Evolutionary conservation across 2,113 vertebrate species (phyloP).

Genomic region (Varanus komodoensis): DNA sequence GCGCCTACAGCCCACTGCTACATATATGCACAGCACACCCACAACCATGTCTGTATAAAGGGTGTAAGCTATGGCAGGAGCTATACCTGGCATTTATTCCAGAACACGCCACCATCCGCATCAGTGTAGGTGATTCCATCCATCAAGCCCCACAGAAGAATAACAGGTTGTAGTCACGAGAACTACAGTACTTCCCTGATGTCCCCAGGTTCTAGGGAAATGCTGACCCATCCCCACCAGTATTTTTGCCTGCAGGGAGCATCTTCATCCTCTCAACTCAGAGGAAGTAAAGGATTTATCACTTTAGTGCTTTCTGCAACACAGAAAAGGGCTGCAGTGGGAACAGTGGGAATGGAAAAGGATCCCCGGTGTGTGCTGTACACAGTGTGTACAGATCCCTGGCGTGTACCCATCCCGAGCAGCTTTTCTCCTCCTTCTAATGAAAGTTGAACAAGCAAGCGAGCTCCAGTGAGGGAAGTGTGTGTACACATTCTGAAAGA

Average conservation of each 20-base stretch:
- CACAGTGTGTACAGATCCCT: too few species aligned
- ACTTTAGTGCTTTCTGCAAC: not conserved
- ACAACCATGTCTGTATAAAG: too few species aligned
- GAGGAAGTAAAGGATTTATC: not conserved
- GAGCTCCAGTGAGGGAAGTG: not conserved
- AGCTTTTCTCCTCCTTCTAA: not conserved
- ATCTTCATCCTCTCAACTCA: not conserved
- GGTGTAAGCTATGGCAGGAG: not conserved
- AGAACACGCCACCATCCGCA: not conserved
- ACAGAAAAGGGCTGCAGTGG: not conserved
- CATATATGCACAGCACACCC: too few species aligned
- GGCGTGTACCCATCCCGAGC: not conserved
- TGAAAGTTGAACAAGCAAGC: not conserved
- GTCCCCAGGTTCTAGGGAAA: not conserved
- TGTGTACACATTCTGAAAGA: not conserved
- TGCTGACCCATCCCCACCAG: not conserved
- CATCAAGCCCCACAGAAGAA: not conserved
- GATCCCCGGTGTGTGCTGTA: too few species aligned
- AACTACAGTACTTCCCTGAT: not conserved
- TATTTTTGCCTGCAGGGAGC: not conserved
- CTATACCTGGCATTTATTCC: not conserved
- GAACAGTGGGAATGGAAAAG: too few species aligned
- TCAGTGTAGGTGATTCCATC: not conserved
- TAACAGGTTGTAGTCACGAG: not conserved
- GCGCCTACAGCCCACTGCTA: too few species aligned